Evolutionary conservation across 2,888 invertebrate genomes (phyloP).

Genomic region (Zeuzera pyrina): DNA sequence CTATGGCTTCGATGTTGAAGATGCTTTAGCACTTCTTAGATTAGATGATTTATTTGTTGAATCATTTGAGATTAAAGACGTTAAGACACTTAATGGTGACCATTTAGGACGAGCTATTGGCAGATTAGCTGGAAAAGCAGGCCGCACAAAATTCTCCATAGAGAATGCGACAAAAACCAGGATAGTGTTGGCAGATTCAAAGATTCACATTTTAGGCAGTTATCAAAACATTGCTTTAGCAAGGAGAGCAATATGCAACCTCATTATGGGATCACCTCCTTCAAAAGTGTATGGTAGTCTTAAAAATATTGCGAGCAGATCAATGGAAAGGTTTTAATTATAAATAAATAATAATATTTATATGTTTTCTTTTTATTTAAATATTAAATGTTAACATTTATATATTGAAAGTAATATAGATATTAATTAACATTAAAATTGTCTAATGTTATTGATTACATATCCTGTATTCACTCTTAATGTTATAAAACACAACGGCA

Average conservation of each 20-base stretch:
- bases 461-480: too few relatives aligned
- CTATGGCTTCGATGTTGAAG: constrained; percentile 97
- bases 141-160: constrained; percentile 97
- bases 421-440: too few relatives aligned
- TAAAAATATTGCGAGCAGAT: constrained; percentile 86
- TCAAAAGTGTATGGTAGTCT: constrained; percentile 98
- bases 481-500: too few relatives aligned
- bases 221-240: constrained; percentile 97
- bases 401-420: too few relatives aligned
- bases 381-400: constrained; percentile 5
- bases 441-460: too few relatives aligned
- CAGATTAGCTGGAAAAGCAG: constrained; percentile 97
- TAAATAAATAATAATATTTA: constrained; percentile 36
- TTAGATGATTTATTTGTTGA: constrained; percentile 98
- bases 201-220: constrained; percentile 97
- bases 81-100: constrained; percentile 95
- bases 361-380: constrained; percentile 19
- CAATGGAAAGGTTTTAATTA: constrained; percentile 83
- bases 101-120: constrained; percentile 97
- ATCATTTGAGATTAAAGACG: constrained; percentile 97
- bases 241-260: constrained; percentile 93
- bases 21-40: constrained; percentile 93
- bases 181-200: constrained; percentile 96
- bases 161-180: constrained; percentile 99
- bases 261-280: constrained; percentile 97